Conservation (phyloP, 2,888 invertebrate species). For the Lithophane ornitopus region DNA sequence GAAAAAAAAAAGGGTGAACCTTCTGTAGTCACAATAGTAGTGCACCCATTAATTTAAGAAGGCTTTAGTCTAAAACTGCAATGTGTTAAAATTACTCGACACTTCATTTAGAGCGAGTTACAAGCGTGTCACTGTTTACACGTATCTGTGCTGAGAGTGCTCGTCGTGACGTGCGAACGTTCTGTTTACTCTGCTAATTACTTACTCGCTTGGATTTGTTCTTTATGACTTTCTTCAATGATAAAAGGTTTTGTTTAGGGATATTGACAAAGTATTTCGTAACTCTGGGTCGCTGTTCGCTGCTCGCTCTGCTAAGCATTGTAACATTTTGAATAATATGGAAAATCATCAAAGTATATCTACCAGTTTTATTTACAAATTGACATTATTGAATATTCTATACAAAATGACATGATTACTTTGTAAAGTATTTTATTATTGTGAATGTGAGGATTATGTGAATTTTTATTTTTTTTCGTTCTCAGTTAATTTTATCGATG, state of each 20-base stretch:
- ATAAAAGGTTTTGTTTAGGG: constrained; percentile 4
- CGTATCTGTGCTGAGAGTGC: constrained; percentile 21
- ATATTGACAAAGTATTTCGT: background rate
- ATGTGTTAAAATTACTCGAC: constrained; percentile 37
- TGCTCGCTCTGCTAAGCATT: too few relatives aligned
- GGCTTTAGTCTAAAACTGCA: constrained; percentile 8
- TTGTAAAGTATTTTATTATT: too few relatives aligned
- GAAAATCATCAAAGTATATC: too few relatives aligned
- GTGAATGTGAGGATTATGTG: too few relatives aligned
- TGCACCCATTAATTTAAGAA: constrained; percentile 15
- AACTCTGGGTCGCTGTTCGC: too few relatives aligned
- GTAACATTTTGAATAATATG: too few relatives aligned
- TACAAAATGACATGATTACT: too few relatives aligned
- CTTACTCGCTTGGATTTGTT: constrained; percentile 10
- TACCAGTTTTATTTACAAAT: too few relatives aligned
- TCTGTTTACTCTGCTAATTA: constrained; percentile 38
- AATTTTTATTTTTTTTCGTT: too few relatives aligned
- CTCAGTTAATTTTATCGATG: too few relatives aligned
- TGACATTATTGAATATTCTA: too few relatives aligned
- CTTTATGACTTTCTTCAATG: constrained; percentile 9
- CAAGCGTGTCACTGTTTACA: constrained; percentile 20
- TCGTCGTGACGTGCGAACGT: constrained; percentile 14
- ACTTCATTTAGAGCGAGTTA: constrained; percentile 32
- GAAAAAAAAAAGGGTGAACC: background rate
- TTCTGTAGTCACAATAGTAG: constrained; percentile 11